phyloP scores from a whole-genome alignment of 1,140 invertebrate genomes.

The Rhyzopertha dominica region DNA sequence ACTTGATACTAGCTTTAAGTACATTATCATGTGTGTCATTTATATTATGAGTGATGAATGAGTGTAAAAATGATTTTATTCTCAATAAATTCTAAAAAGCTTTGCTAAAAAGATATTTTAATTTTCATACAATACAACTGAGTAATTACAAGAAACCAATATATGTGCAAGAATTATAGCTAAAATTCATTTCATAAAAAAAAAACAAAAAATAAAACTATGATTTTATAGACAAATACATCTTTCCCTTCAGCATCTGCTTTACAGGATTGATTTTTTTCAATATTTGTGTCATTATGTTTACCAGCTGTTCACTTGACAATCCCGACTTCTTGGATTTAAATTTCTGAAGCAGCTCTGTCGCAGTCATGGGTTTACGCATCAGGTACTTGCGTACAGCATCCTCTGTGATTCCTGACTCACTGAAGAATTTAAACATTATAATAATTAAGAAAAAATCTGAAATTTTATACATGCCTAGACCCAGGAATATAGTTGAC shows the following conservation, averaged over 20 bases:
- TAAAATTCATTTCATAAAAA: too few relatives aligned
- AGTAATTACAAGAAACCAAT: too few relatives aligned
- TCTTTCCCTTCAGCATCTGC: slow-evolving; percentile 88
- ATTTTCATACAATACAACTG: too few relatives aligned
- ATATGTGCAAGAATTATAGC: too few relatives aligned
- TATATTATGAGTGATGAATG: too few relatives aligned
- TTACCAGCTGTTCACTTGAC: slow-evolving; percentile 82
- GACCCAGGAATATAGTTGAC: slow-evolving; percentile 46
- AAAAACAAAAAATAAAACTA: too few relatives aligned
- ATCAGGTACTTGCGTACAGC: slow-evolving; percentile 88
- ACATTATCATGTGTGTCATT: too few relatives aligned
- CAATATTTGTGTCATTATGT: slow-evolving; percentile 88
- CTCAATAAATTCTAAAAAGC: too few relatives aligned
- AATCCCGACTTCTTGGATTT: slow-evolving; percentile 92
- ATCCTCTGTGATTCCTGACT: slow-evolving; percentile 90
- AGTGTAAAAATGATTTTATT: too few relatives aligned
- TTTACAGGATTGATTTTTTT: slow-evolving; percentile 93
- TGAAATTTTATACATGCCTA: slow-evolving; percentile 33
- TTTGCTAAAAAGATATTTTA: too few relatives aligned
- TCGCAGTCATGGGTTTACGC: slow-evolving; percentile 94
- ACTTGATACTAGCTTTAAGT: too few relatives aligned
- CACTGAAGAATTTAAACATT: slow-evolving; percentile 48
- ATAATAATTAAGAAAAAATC: neutral
- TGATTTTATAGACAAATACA: slow-evolving; percentile 85
- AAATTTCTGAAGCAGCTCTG: slow-evolving; percentile 90